Evolutionary conservation across 2,113 vertebrate genomes (phyloP).

Genomic region (Rhabdornis inornatus): DNA sequence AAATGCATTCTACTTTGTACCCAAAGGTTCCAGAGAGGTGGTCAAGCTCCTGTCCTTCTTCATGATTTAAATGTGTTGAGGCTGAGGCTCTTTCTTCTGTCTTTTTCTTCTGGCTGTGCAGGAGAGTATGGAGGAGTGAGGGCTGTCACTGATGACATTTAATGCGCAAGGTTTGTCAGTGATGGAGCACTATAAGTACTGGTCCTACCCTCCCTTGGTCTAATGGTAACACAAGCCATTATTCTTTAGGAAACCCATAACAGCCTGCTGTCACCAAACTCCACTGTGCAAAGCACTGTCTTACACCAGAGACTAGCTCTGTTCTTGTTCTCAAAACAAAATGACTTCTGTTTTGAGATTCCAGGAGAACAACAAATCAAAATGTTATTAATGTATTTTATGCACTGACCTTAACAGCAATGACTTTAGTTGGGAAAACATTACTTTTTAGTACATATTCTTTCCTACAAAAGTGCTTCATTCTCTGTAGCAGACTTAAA

Average conservation of each 20-base stretch:
- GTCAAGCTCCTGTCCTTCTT: not conserved
- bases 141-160: not conserved
- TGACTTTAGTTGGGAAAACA: not conserved
- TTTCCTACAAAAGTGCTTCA: not conserved
- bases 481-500: not conserved
- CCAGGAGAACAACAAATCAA: not conserved
- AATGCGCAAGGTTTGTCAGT: not conserved
- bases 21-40: not conserved
- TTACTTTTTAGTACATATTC: not conserved
- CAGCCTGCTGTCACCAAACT: not conserved
- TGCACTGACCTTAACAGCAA: not conserved
- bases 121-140: not conserved
- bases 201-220: not conserved
- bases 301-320: not conserved
- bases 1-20: not conserved
- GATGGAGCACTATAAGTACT: not conserved
- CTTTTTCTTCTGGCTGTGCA: not conserved
- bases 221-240: not conserved
- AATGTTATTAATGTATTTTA: not conserved
- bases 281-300: not conserved
- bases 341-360: not conserved
- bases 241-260: not conserved
- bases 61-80: not conserved
- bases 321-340: not conserved
- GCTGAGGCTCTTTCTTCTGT: not conserved